A percentile compares a stretch with the other conserved stretches of the same genome.
Evolutionary conservation across 1,140 invertebrate genomes (phyloP).

Genomic region (Drosophila elegans): DNA sequence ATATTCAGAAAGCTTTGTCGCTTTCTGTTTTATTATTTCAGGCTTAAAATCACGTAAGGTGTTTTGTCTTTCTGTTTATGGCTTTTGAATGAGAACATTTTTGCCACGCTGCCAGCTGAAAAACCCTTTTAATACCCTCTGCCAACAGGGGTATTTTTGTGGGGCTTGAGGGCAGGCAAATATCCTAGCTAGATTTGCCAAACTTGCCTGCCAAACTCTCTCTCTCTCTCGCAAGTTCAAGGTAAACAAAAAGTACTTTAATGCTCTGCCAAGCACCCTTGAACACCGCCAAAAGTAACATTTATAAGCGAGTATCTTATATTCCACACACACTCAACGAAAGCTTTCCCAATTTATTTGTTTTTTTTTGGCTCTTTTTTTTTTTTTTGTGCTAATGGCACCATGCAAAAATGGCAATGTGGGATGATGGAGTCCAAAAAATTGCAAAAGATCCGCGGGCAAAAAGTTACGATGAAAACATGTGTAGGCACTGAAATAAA

Average conservation of each 20-base stretch:
- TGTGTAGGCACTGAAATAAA: constrained; percentile 2
- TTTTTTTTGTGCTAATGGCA: constrained; percentile 9
- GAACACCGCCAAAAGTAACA: constrained; percentile 12
- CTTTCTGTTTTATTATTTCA: not conserved
- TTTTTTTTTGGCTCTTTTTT: not conserved
- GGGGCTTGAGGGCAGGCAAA: not conserved
- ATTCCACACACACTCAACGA: constrained; percentile 3
- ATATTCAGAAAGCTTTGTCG: not conserved
- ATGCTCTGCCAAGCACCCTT: not conserved
- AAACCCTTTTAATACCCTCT: constrained; percentile 5
- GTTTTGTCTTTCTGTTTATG: constrained; percentile 6
- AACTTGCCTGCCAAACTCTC: not conserved
- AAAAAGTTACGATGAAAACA: constrained; percentile 10
- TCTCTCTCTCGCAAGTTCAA: not conserved
- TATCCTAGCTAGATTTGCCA: not conserved
- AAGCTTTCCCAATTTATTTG: constrained; percentile 4
- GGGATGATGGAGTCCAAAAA: constrained; percentile 21
- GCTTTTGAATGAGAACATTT: not conserved
- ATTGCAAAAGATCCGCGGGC: constrained; percentile 31
- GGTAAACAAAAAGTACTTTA: constrained; percentile 4
- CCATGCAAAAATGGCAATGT: constrained; percentile 19
- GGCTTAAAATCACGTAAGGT: constrained; percentile 2
- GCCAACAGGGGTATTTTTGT: not conserved
- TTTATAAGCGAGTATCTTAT: constrained; percentile 13
- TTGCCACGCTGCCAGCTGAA: not conserved